Base-by-base conservation (phyloP, 1,140 invertebrate species). In the Tetramorium alpestre region DNA sequence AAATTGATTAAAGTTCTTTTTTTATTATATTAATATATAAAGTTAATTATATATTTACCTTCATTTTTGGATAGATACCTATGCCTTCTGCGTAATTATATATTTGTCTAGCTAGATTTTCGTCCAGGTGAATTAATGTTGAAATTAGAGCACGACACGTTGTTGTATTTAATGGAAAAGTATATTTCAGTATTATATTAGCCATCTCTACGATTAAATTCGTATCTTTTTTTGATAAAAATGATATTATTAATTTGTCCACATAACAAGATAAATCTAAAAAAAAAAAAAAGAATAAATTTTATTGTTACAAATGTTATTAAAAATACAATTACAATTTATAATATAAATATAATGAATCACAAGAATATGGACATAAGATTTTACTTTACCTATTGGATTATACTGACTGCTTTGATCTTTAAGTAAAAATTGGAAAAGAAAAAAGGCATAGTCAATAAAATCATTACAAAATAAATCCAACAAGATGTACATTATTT, bases 341-440 rank as follows among this genome's bases (percentile, higher is more conserved):
- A 28, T 58, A 18, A 22, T 16, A 22, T 16, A 86, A 60, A 58
- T 58, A 65, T 22, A 33, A 87, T 4, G 56, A 70, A 85, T 64
- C 2, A 51, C 25, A 3, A 67, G 1, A 78, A 44, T 44, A 76
- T 60, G 10, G 51, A 13, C 13, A 38, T 38, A 38, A 67, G 77
- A 69, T 54, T 65, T 3, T 47, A 77, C 65, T 56, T 49, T 89
- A 94, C 93, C 92, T 90, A 94, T 88, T 60, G 92, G 93, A 67
- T 86, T 67, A 76, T 87, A 92, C 65, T 58, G 81, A 38, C 67
- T 88, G 58, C 13, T 67, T 72, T 94, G 93, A 88, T 94, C 90
- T 49, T 28, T 11, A 13, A 93, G 16, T 70, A 94, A 62, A 70
- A 88, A 89, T 72, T 91, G 64, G 22, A 93, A 92, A 28, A 94